phyloP scores from a whole-genome alignment of 2,797 vertebrate species.

The Paratrypauchen microcephalus region DNA sequence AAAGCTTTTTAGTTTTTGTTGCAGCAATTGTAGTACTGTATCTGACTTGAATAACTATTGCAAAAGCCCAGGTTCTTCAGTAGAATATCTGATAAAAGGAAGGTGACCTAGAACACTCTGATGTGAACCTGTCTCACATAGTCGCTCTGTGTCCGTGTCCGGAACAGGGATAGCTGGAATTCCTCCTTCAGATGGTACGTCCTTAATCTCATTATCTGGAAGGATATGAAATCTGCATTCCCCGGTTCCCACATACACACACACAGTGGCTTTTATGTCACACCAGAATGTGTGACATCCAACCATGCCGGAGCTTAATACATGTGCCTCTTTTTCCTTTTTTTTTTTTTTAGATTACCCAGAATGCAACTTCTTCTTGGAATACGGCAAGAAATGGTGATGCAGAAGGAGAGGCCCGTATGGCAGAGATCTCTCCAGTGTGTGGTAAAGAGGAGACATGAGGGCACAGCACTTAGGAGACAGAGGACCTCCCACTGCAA shows the following conservation, averaged over 20 bases:
- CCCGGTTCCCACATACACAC: slow-evolving; percentile 27
- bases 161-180: slow-evolving; percentile 67
- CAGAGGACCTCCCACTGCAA: slow-evolving; percentile 66
- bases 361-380: background rate
- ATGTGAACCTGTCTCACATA: slow-evolving; percentile 19
- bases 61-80: background rate
- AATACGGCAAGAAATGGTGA: slow-evolving; percentile 1
- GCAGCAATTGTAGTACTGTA: background rate
- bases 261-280: slow-evolving; percentile 3
- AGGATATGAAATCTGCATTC: slow-evolving; percentile 78
- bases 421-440: slow-evolving; percentile 36
- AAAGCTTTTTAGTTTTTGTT: background rate
- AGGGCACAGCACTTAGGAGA: slow-evolving; percentile 49
- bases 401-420: slow-evolving; percentile 32
- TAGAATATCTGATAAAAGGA: slow-evolving; percentile 11
- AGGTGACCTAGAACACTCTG: background rate
- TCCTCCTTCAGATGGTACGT: slow-evolving; percentile 62
- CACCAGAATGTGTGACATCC: slow-evolving; percentile 22
- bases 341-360: background rate
- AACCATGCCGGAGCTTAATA: slow-evolving; percentile 1
- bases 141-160: slow-evolving; percentile 31
- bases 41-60: background rate
- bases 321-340: slow-evolving; percentile 12
- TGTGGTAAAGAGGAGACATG: slow-evolving; percentile 26
- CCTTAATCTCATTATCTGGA: slow-evolving; percentile 77